Conservation (phyloP, 2,797 vertebrate species). For the Thalassophryne amazonica region DNA sequence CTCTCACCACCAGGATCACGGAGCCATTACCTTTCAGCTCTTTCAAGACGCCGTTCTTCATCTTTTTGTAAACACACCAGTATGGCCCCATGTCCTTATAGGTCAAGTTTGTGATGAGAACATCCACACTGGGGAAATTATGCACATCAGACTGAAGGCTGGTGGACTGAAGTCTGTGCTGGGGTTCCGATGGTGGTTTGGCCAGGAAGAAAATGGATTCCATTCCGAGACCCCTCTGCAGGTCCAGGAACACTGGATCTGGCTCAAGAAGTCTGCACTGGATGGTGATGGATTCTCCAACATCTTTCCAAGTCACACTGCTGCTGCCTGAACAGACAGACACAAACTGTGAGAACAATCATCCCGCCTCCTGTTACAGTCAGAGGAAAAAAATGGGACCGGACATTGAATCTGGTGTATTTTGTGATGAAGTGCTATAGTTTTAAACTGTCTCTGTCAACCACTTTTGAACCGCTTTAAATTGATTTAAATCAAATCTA, state of each 20-base stretch:
- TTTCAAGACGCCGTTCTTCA: fast-evolving
- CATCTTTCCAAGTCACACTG: not conserved
- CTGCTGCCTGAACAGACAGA: not conserved
- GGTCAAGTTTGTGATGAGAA: slow-evolving; percentile 56
- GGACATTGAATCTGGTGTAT: too few species aligned
- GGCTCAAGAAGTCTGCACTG: not conserved
- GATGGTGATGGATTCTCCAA: slow-evolving; percentile 33
- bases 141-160: too few species aligned
- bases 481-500: too few species aligned
- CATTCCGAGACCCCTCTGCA: slow-evolving; percentile 6
- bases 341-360: fast-evolving
- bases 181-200: fast-evolving
- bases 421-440: too few species aligned
- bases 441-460: too few species aligned
- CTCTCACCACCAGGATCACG: slow-evolving; percentile 54
- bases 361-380: not conserved
- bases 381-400: too few species aligned
- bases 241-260: fast-evolving
- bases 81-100: slow-evolving; percentile 46
- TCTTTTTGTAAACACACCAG: slow-evolving; percentile 24
- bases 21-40: fast-evolving
- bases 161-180: not conserved
- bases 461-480: too few species aligned
- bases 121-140: fast-evolving
- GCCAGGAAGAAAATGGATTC: fast-evolving